Evolutionary conservation across 2,888 invertebrate species (phyloP), one percentile per base, ranked within the genome.

Genomic region (Trissoscelio sp.): DNA sequence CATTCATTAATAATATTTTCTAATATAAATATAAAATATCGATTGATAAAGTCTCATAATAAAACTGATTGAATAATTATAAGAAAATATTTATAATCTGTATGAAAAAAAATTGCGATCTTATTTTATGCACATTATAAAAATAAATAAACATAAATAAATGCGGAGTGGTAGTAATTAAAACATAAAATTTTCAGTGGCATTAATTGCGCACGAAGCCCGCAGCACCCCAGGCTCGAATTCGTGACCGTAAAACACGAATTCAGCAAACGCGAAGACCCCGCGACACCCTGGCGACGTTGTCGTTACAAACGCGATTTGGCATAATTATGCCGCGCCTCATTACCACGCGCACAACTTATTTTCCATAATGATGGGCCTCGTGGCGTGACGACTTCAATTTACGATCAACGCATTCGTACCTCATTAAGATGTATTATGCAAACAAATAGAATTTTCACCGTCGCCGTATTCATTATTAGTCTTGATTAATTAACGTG

Each of bases 321-420:
- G 66, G 57, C 66, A 69, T 77, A 77, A 77, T 77, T 67, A 69
- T 42, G 37, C 44, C 58, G 57, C 31, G 67, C 60, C 60, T 77
- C 77, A 77, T 77, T 77, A 77, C 55, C 51, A 11, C 44, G 46
- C 46, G 57, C 66, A 60, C 39, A 51, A 67, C 67, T 75, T 67
- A 67, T 75, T 67, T 67, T 58, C 58, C 58, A 66, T 67, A 75
- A 77, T 62, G 77, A 77, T 44, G 53, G 75, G 51, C 60, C 60
- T 34, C 51, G 34, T 39, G 58, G 66, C 58, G 67, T 39, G 53
- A 69, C 60, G 66, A 60, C 66, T 75, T 75, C 58, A 66, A 58
- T 57, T 75, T 66, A 48, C 39, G 57, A 66, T 57, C 55, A 39
- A 51, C 66, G 74, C 75, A 20, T 75, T 75, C 60, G 67, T 67